Conservation (phyloP, 2,113 vertebrate genomes). For the Cathartes aura region DNA sequence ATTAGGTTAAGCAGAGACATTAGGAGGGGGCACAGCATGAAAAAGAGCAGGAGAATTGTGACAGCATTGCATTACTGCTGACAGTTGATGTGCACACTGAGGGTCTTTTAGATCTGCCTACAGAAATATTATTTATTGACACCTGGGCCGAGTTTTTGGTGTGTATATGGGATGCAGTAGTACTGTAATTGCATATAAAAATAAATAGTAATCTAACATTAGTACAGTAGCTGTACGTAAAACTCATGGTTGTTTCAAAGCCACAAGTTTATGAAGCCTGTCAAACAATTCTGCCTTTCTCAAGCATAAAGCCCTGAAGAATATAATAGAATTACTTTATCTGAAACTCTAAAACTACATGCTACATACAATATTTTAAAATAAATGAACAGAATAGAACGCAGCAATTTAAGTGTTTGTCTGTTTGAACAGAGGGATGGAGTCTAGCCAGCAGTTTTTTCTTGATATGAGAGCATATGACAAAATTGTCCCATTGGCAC, state of each 20-base stretch:
- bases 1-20: background rate
- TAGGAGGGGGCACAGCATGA: background rate
- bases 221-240: background rate
- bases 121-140: background rate
- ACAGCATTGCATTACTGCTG: background rate
- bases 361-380: background rate
- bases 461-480: background rate
- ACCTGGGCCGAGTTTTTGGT: background rate
- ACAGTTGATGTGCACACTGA: background rate
- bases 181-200: background rate
- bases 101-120: background rate
- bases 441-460: background rate
- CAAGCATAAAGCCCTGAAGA: background rate
- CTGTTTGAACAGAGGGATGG: background rate
- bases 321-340: background rate
- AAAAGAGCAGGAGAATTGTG: background rate
- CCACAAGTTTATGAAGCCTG: background rate
- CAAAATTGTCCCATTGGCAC: background rate
- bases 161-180: background rate
- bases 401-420: background rate
- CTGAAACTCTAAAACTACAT: background rate
- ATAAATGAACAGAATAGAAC: background rate
- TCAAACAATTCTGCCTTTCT: background rate
- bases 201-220: background rate
- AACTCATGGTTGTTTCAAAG: background rate